Evolutionary conservation across 2,113 vertebrate species (phyloP).

Genomic region (Paramisgurnus dabryanus): DNA sequence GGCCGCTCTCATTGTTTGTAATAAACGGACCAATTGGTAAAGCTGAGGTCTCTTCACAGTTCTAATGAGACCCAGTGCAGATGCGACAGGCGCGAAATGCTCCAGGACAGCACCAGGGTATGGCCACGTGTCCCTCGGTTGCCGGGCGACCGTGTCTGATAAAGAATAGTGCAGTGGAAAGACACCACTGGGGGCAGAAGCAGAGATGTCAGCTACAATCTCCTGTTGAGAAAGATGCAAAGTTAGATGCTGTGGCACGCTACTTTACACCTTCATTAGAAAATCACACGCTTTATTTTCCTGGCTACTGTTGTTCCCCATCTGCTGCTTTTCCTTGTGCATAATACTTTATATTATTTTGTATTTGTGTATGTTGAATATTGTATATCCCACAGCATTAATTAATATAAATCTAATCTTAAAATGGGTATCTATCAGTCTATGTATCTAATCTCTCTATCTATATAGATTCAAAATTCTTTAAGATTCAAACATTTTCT

Average conservation of each 20-base stretch:
- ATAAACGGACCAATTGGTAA: neutral
- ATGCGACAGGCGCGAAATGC: slow-evolving; percentile 7
- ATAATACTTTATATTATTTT: too few relatives aligned
- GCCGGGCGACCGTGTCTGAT: slow-evolving; percentile 13
- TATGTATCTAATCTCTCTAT: too few relatives aligned
- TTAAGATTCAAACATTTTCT: too few relatives aligned
- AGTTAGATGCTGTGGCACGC: neutral
- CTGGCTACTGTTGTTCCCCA: neutral
- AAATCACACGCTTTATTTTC: neutral
- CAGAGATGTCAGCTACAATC: slow-evolving; percentile 28
- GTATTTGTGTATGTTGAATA: too few relatives aligned
- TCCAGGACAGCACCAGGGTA: slow-evolving; percentile 21
- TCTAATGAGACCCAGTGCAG: slow-evolving; percentile 24
- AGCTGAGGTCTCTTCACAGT: slow-evolving; percentile 8
- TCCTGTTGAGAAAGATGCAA: slow-evolving; percentile 4
- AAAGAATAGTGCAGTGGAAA: neutral
- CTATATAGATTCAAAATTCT: too few relatives aligned
- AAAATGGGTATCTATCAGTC: too few relatives aligned
- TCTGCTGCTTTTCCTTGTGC: too few relatives aligned
- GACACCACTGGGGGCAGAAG: slow-evolving; percentile 9
- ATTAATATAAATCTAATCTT: too few relatives aligned
- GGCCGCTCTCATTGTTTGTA: slow-evolving; percentile 3
- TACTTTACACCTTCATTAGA: neutral
- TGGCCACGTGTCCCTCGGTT: slow-evolving; percentile 19
- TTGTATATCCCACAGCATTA: too few relatives aligned